Base-by-base conservation (phyloP, 2,113 vertebrate species). In the Romanogobio albipinnatus region DNA sequence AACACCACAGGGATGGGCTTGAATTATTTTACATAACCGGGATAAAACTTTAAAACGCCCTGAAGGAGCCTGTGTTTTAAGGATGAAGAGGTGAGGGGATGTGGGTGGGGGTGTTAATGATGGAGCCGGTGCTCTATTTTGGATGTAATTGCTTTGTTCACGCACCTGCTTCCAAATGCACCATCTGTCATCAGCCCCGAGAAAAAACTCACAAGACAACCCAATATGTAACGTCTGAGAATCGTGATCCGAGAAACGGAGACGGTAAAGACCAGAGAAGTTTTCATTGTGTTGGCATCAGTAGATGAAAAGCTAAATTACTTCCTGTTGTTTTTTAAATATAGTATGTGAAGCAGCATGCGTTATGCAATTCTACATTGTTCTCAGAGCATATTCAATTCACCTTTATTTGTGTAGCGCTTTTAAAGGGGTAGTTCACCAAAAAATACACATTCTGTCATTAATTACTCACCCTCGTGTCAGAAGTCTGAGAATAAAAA, bases 121-220 rank as follows among this genome's bases (percentile, higher is more conserved):
- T 81, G 61, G 24, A 81, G 43, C 15, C 61, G 45, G 36, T 49
- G 61, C 43, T 81, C 61, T 81, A 33, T 82, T 82, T 82, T 71
- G 64, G 64, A 70, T 17, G 47, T 82, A 82, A 82, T 82, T 82
- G 80, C 49, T 82, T 82, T 82, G 80, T 82, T 70, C 80, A 56
- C 47, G 49, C 66, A 82, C 80, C 80, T 82, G 80, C 80, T 58
- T 82, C 49, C 62, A 58, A 71, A 36, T 3, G 49, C 80, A 82
- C 80, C 80, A 82, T 82, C 80, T 71, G 80, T 82, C 80, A 82
- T 81, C 49, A 51, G 64, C 64, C 64, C 26, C 29, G 49, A 71
- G 64, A 82, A 82, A 29, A 82, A 68, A 68, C 78, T 81, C 78
- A 56, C 29, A 68, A 82, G 80, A 71, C 62, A 53, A 53, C 68